phyloP scores from a whole-genome alignment of 2,888 invertebrate species.

The Dysmachus trigonus region DNA sequence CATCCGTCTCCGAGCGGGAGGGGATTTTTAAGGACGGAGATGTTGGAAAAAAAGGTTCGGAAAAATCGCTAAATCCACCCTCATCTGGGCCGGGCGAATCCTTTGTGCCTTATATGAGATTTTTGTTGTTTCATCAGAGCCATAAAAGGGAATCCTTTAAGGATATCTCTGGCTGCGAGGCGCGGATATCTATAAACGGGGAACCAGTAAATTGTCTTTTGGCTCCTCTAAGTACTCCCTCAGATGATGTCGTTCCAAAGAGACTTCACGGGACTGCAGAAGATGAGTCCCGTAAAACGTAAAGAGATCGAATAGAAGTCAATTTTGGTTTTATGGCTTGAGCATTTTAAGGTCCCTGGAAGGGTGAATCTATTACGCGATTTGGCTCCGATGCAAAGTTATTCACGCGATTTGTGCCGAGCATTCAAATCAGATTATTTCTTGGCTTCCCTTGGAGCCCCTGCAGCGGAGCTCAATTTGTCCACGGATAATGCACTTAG shows the following conservation, averaged over 20 bases:
- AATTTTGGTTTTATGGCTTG: conserved; percentile 50
- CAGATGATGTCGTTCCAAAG: conserved; percentile 38
- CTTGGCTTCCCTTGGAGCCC: not conserved
- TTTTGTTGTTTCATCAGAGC: conserved; percentile 48
- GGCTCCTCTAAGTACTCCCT: conserved; percentile 37
- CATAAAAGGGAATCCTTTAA: conserved; percentile 49
- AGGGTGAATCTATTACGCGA: conserved; percentile 29
- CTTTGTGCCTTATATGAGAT: conserved; percentile 46
- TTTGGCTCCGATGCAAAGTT: conserved; percentile 21
- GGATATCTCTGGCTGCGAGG: conserved; percentile 40
- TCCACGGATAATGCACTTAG: not conserved
- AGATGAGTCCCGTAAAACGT: conserved; percentile 44
- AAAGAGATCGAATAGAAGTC: conserved; percentile 50
- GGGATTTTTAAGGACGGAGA: conserved; percentile 6
- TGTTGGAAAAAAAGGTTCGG: conserved; percentile 11
- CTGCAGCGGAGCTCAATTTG: not conserved
- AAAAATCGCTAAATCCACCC: conserved; percentile 40
- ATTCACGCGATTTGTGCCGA: conserved; percentile 31
- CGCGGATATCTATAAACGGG: conserved; percentile 45
- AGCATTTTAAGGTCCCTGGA: conserved; percentile 44
- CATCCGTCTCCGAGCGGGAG: conserved; percentile 12
- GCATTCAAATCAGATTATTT: conserved; percentile 29
- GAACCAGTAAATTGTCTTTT: conserved; percentile 49
- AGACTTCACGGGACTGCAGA: not conserved
- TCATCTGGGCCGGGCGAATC: conserved; percentile 23